A percentile compares a stretch with the other conserved stretches of the same genome.
phyloP scores from a whole-genome alignment of 2,113 vertebrate species.

The Antechinus stuartii region DNA sequence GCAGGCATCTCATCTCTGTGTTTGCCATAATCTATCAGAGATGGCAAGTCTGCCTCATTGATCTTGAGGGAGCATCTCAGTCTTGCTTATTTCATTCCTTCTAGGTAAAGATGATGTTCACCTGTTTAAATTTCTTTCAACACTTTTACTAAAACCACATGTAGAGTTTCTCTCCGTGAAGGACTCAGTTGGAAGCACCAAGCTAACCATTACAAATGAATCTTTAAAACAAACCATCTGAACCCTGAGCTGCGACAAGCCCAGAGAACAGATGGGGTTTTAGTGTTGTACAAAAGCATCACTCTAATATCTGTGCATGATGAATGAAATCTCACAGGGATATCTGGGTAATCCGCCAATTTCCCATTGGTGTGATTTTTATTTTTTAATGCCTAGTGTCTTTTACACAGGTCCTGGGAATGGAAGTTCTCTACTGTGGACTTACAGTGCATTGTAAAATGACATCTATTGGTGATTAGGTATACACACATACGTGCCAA shows the following conservation, averaged over 20 bases:
- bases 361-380: slow-evolving; percentile 46
- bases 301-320: slow-evolving; percentile 48
- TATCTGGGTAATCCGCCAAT: slow-evolving; percentile 26
- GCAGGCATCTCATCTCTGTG: neutral
- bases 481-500: neutral
- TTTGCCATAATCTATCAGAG: neutral
- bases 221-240: slow-evolving; percentile 71
- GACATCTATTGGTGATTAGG: slow-evolving; percentile 21
- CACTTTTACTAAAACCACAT: slow-evolving; percentile 68
- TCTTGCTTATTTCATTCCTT: slow-evolving; percentile 50
- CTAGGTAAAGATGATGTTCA: slow-evolving; percentile 31
- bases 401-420: slow-evolving; percentile 34
- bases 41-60: neutral
- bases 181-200: slow-evolving; percentile 53
- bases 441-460: slow-evolving; percentile 50
- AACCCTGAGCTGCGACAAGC: slow-evolving; percentile 23
- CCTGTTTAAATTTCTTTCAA: slow-evolving; percentile 63
- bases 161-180: slow-evolving; percentile 43
- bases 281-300: slow-evolving; percentile 57
- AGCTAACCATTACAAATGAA: slow-evolving; percentile 67
- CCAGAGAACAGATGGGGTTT: slow-evolving; percentile 39
- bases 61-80: slow-evolving; percentile 35
- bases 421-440: slow-evolving; percentile 19
- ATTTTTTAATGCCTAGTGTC: slow-evolving; percentile 42
- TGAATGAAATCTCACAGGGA: slow-evolving; percentile 31